Evolutionary conservation across 1,140 invertebrate species (phyloP).

Genomic region (Camponotus pennsylvanicus): DNA sequence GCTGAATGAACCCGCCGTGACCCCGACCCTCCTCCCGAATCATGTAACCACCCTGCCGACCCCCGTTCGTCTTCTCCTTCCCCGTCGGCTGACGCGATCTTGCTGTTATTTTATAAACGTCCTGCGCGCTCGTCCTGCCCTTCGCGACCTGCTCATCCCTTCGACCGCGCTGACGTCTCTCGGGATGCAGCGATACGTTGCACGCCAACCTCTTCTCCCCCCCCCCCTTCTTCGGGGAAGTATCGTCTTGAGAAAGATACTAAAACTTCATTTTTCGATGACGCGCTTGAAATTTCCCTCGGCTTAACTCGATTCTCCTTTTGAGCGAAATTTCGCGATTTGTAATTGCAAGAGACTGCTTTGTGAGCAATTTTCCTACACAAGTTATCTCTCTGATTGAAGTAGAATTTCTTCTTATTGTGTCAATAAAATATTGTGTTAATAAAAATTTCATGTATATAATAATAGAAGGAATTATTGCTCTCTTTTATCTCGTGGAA

Average conservation of each 20-base stretch:
- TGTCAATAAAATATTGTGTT: neutral
- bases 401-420: neutral
- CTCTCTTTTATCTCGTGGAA: neutral
- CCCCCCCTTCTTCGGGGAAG: neutral
- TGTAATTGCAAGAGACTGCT: neutral
- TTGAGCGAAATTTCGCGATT: no score
- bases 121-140: neutral
- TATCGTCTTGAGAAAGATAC: neutral
- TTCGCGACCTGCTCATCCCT: neutral
- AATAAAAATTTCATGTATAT: no score
- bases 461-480: neutral
- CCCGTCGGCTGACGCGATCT: neutral
- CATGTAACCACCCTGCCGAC: constrained; percentile 14
- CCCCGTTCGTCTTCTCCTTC: neutral
- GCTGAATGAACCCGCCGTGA: constrained; percentile 81
- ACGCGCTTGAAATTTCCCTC: neutral
- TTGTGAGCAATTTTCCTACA: neutral
- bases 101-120: constrained; percentile 48
- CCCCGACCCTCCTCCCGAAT: constrained; percentile 64
- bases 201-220: neutral
- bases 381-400: neutral
- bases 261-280: neutral
- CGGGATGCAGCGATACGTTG: neutral
- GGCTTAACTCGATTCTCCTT: no score
- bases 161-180: neutral